Base-by-base conservation (phyloP, 2,113 vertebrate species). In the Cyprinus carpio region DNA sequence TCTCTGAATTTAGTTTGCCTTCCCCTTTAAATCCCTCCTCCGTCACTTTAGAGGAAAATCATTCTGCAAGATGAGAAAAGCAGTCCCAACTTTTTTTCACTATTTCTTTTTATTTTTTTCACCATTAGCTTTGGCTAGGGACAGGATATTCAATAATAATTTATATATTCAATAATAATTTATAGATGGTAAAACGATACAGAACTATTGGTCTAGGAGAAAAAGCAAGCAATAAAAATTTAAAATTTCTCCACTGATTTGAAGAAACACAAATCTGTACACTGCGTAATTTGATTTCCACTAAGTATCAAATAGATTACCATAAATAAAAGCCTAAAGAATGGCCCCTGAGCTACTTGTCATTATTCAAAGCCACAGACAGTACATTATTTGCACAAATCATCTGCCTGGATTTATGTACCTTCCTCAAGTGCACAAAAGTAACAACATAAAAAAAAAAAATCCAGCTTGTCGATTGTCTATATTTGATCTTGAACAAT, bases 61-160 rank as follows among this genome's bases (percentile, higher is more conserved):
- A 72, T 51, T 78, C 54, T 79, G 43, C 7, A 20, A 49, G 31
- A 77, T 81, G 84, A 85, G 54, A 75, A 87, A 87, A 88, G 43
- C 54, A 75, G 18, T 20, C 34, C 56, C 58, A 77, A n/a, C 18
- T 31, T 7, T 15, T 62, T 37, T 37, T 31, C 31, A 31, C 34
- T 5, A 37, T 37, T 58, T 60, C n/a, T 13, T 69, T 29, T 15
- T 37, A 34, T 40, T 62, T 84, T 84, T 83, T 84, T 81, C 3
- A 31, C 16, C 69, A 8, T 49, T 43, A 56, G 49, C 34, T 58
- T 43, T 74, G 51, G 84, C 76, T 12, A n/a, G 76, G 18, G n/a
- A 43, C 67, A 46, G 74, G 46, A 67, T 77, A 78, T 69, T 84
- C 20, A 84, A 77, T 78, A 27, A 25, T 78, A 69, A 69, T 77